Base-by-base conservation (phyloP, 2,113 vertebrate genomes). In the Melanocharis versteri region DNA sequence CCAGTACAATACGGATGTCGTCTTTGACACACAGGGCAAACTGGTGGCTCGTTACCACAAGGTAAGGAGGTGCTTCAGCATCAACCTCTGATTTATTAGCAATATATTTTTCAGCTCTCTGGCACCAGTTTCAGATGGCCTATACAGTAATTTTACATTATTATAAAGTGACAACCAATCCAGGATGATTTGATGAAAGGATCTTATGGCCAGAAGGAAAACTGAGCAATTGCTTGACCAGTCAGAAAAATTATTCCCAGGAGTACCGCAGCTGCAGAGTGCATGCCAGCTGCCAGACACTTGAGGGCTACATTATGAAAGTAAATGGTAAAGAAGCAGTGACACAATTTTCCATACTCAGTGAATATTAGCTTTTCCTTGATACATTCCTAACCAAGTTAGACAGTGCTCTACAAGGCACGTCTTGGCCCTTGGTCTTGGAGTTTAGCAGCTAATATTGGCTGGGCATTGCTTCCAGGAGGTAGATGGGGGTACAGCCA, bases 1-100 rank as follows among this genome's bases (percentile, higher is more conserved):
- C 83, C 97, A 98, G 10, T 98, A 97, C 87, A 98, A 98, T 17
- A 98, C 97, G 0, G 27, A 97, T 27, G 96, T 98, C 0, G 95
- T 97, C 24, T 98, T 96, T 93, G 97, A 97, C 57, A 28, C 97
- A 3, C 60, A 97, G 45, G 98, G 98, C 5, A 98, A 96, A 73
- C 73, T 98, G 60, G 83, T 98, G 84, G 98, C 98, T 69, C 95
- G 90, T 10, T 98, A 98, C 60, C 97, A 98, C 66, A 98, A 98
- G 97, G 98, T 97, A 66, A 94, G 70, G 45, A 72, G 6, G 10
- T 11, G 18, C 33, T 57, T 61, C 42, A 50, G 22, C 47, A 62
- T 64, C 45, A 56, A 8, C 12, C 21, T 76, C 28, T 58, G 14
- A 19, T 53, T 73, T 23, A 33, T 50, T 47, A 19, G 51, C 18